These are phyloP conservation scores for Steinernema feltiae DNA, from an alignment of 1,140 invertebrate genomes.

Conservation along the genomic window DNA sequence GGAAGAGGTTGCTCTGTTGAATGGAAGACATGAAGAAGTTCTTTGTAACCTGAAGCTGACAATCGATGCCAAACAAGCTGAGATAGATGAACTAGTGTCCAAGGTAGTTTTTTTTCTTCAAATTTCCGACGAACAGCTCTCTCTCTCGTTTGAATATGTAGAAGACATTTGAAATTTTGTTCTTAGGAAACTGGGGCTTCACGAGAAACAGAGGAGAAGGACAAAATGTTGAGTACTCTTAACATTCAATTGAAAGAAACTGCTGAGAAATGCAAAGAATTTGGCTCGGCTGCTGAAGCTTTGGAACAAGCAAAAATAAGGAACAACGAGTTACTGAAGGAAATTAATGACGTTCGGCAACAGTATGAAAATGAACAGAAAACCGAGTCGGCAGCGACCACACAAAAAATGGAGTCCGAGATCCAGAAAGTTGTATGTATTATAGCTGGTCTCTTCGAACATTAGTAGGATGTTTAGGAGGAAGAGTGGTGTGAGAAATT, in stretches of 20 bases:
- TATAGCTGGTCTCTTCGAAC: not conserved
- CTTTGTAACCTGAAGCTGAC: not conserved
- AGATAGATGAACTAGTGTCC: too few relatives aligned
- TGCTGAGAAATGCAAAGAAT: too few relatives aligned
- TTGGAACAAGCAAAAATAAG: constrained; percentile 5
- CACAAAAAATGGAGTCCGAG: not conserved
- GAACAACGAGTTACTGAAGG: not conserved
- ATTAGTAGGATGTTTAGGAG: not conserved
- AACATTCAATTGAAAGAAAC: too few relatives aligned
- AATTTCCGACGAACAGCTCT: too few relatives aligned
- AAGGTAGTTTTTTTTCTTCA: too few relatives aligned
- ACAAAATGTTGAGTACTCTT: too few relatives aligned
- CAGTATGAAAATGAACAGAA: not conserved
- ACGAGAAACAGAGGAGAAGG: too few relatives aligned
- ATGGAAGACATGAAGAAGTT: not conserved
- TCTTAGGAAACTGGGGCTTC: too few relatives aligned
- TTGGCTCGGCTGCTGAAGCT: too few relatives aligned
- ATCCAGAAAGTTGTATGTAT: not conserved
- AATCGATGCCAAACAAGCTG: not conserved
- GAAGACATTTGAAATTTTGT: too few relatives aligned
- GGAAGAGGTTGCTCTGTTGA: not conserved
- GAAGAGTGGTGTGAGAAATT: not conserved
- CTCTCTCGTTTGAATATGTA: too few relatives aligned
- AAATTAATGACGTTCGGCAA: not conserved
- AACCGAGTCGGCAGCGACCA: not conserved